Evolutionary conservation across 2,888 invertebrate species (phyloP).

Genomic region (Drosophila mimica): DNA sequence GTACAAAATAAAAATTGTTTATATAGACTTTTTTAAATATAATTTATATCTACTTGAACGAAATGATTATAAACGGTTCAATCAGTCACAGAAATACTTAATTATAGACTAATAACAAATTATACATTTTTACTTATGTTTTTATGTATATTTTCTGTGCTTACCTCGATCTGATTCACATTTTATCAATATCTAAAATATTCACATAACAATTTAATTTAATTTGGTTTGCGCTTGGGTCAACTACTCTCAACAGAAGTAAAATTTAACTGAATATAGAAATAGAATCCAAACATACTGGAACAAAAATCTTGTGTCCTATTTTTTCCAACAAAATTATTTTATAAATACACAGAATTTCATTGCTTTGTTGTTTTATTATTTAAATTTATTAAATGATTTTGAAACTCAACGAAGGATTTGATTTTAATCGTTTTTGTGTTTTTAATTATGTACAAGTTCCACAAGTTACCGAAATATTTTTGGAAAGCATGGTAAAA

Average conservation of each 20-base stretch:
- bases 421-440: background rate
- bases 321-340: background rate
- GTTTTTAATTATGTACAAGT: background rate
- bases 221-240: too few relatives aligned
- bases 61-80: background rate
- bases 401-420: background rate
- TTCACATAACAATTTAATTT: too few relatives aligned
- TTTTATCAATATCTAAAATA: too few relatives aligned
- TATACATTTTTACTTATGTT: background rate
- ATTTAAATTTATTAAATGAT: background rate
- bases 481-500: background rate
- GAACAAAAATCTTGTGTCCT: background rate
- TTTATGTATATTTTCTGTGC: too few relatives aligned
- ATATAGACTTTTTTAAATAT: background rate
- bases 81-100: background rate
- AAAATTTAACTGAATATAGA: too few relatives aligned
- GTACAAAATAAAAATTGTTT: background rate
- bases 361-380: constrained; percentile 34
- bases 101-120: background rate
- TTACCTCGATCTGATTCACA: too few relatives aligned
- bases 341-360: constrained; percentile 16
- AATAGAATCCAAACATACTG: too few relatives aligned
- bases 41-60: background rate
- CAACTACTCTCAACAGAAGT: too few relatives aligned
- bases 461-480: too few relatives aligned